A percentile compares a stretch with the other conserved stretches of the same genome.
Evolutionary conservation across 2,888 invertebrate genomes (phyloP).

Genomic region (Altica lythri): DNA sequence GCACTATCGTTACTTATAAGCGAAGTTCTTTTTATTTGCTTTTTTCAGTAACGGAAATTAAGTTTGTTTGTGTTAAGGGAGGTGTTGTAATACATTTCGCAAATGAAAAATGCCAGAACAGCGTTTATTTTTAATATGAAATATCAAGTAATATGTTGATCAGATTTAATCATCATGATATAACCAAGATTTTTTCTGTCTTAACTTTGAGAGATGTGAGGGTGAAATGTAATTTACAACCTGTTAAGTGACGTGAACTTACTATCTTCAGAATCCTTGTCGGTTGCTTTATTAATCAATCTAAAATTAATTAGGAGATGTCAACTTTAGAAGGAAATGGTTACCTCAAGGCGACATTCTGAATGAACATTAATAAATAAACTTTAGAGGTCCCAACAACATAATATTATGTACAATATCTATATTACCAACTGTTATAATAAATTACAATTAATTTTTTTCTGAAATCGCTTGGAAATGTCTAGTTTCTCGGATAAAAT

Average conservation of each 20-base stretch:
- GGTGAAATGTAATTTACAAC: conserved; percentile 25
- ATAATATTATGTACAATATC: no score
- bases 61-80: background rate
- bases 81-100: conserved; percentile 1
- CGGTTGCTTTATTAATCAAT: conserved; percentile 25
- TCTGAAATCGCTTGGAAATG: no score
- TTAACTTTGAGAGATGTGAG: no score
- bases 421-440: no score
- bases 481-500: no score
- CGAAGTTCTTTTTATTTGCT: background rate
- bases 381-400: conserved; percentile 1
- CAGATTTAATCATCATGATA: no score
- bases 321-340: conserved; percentile 19
- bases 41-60: background rate
- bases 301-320: conserved; percentile 26
- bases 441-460: no score
- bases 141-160: no score
- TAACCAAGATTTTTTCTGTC: no score
- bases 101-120: no score
- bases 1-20: conserved; percentile 13
- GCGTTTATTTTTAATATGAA: no score
- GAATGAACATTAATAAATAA: conserved; percentile 17
- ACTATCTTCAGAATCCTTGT: conserved; percentile 19
- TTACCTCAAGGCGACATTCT: conserved; percentile 17
- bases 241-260: conserved; percentile 24